These are phyloP conservation scores for Heliangelus exortis DNA, from an alignment of 2,797 vertebrate genomes.

Conservation along the genomic window DNA sequence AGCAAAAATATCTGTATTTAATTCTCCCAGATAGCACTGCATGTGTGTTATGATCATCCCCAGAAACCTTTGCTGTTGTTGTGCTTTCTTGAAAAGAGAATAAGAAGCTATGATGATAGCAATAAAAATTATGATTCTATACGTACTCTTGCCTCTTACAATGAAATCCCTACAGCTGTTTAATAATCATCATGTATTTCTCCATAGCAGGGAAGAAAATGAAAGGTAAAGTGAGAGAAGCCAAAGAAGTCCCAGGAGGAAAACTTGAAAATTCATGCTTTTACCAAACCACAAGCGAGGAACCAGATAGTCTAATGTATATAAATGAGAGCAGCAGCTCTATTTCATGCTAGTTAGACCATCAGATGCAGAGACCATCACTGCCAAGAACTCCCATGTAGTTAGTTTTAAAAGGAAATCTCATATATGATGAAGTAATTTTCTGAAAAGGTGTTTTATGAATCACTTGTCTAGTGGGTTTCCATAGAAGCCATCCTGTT, in stretches of 20 bases:
- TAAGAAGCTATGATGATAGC: neutral
- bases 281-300: conserved; percentile 56
- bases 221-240: conserved; percentile 55
- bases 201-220: conserved; percentile 31
- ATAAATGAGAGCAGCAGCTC: conserved; percentile 63
- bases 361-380: conserved; percentile 43
- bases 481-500: conserved; percentile 23
- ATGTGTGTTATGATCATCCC: neutral
- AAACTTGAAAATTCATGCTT: conserved; percentile 60
- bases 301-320: conserved; percentile 47
- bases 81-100: neutral
- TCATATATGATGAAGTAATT: conserved; percentile 44
- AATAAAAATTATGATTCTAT: conserved; percentile 21
- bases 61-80: neutral
- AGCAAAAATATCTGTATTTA: neutral
- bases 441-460: conserved; percentile 55
- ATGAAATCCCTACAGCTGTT: neutral
- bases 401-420: conserved; percentile 54
- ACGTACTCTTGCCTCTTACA: neutral
- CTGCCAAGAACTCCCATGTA: conserved; percentile 64
- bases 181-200: conserved; percentile 24
- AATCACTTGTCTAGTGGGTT: conserved; percentile 35
- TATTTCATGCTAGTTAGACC: conserved; percentile 71
- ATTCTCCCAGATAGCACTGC: neutral
- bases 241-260: conserved; percentile 43